Percentiles rank a stretch among this genome's conserved stretches.
Evolutionary conservation across 1,140 invertebrate genomes (phyloP).

Genomic region (Stratiolaelaps scimitus): DNA sequence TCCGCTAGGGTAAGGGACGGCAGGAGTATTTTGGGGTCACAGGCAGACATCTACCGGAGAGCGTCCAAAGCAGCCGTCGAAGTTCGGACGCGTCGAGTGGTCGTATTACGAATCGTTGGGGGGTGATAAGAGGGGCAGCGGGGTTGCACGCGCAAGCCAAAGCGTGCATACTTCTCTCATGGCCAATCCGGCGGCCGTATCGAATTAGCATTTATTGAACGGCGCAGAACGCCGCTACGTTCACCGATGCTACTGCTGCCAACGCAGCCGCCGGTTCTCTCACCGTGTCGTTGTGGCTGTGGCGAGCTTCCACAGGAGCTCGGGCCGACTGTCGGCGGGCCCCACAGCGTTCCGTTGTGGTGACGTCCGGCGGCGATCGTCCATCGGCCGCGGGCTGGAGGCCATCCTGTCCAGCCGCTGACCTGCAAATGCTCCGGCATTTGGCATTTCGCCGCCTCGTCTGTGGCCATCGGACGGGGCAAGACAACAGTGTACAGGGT

Average conservation of each 20-base stretch:
- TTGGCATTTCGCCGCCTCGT: too few relatives aligned
- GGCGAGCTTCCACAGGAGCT: neutral
- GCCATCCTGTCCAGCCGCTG: neutral
- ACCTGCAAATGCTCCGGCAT: too few relatives aligned
- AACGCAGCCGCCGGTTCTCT: neutral
- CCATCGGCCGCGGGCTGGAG: neutral
- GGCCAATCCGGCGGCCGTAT: neutral
- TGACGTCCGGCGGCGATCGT: neutral
- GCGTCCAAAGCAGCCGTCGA: too few relatives aligned
- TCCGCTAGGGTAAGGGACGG: too few relatives aligned
- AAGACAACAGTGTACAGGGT: too few relatives aligned
- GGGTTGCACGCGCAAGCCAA: too few relatives aligned
- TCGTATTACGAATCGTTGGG: too few relatives aligned
- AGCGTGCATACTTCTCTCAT: neutral
- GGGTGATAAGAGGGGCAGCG: too few relatives aligned
- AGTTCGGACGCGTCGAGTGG: too few relatives aligned
- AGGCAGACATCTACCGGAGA: too few relatives aligned
- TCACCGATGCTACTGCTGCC: neutral
- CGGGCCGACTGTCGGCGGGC: neutral
- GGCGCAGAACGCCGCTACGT: neutral
- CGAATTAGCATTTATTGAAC: constrained; percentile 24
- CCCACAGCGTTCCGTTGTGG: neutral
- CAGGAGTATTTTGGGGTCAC: too few relatives aligned
- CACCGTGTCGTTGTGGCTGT: neutral
- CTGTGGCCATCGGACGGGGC: too few relatives aligned